Base-by-base conservation (phyloP, 1,140 invertebrate genomes). In the Papilio polyxenes region DNA sequence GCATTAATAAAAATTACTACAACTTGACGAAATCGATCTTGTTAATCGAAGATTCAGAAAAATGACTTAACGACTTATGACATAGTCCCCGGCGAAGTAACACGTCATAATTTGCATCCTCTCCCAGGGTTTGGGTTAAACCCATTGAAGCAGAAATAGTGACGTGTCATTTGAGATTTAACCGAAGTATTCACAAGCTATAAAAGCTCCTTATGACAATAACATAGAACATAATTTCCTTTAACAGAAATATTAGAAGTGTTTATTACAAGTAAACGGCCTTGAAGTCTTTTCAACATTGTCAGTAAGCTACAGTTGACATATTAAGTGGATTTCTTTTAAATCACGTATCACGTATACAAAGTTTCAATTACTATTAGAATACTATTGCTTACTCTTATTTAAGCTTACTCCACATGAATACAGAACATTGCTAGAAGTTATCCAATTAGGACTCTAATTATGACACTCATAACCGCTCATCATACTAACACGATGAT, bases 71-170 rank as follows among this genome's bases (percentile, higher is more conserved):
- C 8, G n/a, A 37, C 76, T 69, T 69, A 37, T 65, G 59, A 80
- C 49, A 65, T 17, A 80, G 56, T 69, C 40, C 17, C 17, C 40
- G 13, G 40, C 17, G 78, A 1, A 8, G 44, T 23, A 23, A 65
- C 40, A 80, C 78, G 78, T 80, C 78, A 65, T 80, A 44, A 80
- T 17, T 37, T 15, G 49, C 13, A 77, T 77, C 75, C 48, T 77
- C 44, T 59, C 37, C 13, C 78, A 48, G 78, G 78, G 17, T 69
- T 80, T 40, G 17, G 78, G 78, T 62, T 65, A 80, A 59, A 65
- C 59, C 78, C 78, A 48, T 65, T 80, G 37, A 65, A 20, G 44
- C 31, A 59, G 5, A 79, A 62, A 80, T 49, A 20, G 44, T 80
- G 78, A 80, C 56, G 78, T 80, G 78, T 80, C 59, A 80, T 10